Conservation (phyloP, 2,888 invertebrate genomes). For the Nycteola revayana region DNA sequence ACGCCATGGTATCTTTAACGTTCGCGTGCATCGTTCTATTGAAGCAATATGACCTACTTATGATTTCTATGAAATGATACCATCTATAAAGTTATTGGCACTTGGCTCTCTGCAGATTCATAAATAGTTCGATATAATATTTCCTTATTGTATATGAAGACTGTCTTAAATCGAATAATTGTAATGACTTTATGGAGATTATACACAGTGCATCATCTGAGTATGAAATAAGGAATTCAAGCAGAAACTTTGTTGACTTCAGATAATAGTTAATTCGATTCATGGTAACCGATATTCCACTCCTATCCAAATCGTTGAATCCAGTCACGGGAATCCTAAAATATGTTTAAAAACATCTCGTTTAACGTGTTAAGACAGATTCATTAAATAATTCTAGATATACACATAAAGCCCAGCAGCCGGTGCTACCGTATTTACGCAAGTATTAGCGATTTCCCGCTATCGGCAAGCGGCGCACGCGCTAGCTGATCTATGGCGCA, state of each 20-base stretch:
- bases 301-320: too few species aligned
- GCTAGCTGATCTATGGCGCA: conserved; percentile 63
- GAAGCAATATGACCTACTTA: conserved; percentile 73
- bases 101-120: conserved; percentile 15
- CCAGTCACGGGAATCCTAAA: too few species aligned
- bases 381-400: conserved; percentile 36
- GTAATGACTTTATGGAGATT: too few species aligned
- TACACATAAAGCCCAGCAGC: conserved; percentile 42
- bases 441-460: conserved; percentile 68
- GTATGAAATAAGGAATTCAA: too few species aligned
- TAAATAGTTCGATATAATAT: conserved; percentile 11
- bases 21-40: conserved; percentile 69
- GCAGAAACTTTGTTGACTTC: too few species aligned
- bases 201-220: too few species aligned
- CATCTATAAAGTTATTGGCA: conserved; percentile 26
- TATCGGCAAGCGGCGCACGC: conserved; percentile 65
- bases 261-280: too few species aligned
- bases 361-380: conserved; percentile 24
- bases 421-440: conserved; percentile 67
- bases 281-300: too few species aligned
- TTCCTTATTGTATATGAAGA: conserved; percentile 14
- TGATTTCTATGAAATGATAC: conserved; percentile 59
- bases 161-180: too few species aligned
- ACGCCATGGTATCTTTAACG: conserved; percentile 60
- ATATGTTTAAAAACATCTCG: too few species aligned